Base-by-base conservation (phyloP, 2,797 vertebrate species). In the Notolepis coatsorum region DNA sequence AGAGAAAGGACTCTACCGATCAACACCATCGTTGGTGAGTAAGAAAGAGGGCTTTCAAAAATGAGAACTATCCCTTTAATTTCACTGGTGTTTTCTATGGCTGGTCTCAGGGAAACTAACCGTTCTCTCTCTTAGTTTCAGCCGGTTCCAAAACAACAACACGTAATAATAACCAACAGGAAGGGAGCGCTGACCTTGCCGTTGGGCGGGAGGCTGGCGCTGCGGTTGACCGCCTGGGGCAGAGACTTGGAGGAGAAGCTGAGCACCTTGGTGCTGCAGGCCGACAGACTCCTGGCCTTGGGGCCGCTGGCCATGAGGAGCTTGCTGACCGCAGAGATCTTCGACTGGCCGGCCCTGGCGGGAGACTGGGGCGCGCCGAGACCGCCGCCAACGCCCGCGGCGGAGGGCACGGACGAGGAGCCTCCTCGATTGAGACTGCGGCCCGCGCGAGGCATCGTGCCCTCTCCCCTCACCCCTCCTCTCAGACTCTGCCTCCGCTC, bases 181-280 rank as follows among this genome's bases (percentile, higher is more conserved):
- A 38, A 43, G 35, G 4, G 5, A 18, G 8, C 15, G 3, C 5
- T 86, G n/a, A 90, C 89, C 82, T 96, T 98, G 30, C 93, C 95
- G 28, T 94, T 95, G 0, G 96, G 89, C 42, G 96, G 95, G 61
- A 96, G 87, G 64, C 91, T 95, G 74, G 95, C 90, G 81, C 96
- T 97, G 85, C 97, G 94, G 61, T 94, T 96, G 35, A 93, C 77
- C 0, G 94, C 91, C 87, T 98, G 96, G n/a, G 94, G 96, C 62
- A 99, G 92, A 12, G 97, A 99, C 87, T 99, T 99, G 68, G 96
- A 98, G 2, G 97, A 99, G 86, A 99, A 97, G 88, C 96, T 99
- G 57, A 99, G 91, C 0, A 95, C 97, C 89, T 96, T 98, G 80
- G 96, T 98, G 85, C 95, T 93, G 37, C 96, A 95, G 7, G 97